phyloP scores from a whole-genome alignment of 2,797 vertebrate genomes.

The Podargus strigoides region DNA sequence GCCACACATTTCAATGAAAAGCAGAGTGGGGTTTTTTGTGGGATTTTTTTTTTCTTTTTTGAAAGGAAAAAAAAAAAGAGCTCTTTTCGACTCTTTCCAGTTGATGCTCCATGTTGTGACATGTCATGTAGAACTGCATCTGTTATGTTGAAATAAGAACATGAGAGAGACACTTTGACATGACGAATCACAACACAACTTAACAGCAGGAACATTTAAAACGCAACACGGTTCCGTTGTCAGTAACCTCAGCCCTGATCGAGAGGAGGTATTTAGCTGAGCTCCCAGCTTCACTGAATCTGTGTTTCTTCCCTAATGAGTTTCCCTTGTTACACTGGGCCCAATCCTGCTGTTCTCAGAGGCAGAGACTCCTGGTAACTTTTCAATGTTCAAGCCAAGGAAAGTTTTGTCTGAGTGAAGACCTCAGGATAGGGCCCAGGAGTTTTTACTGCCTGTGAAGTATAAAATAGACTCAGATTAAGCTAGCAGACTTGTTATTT shows the following conservation, averaged over 20 bases:
- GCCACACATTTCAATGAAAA: neutral
- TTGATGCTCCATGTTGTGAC: constrained; percentile 44
- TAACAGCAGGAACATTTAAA: neutral
- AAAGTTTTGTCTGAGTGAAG: neutral
- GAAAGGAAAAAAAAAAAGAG: neutral
- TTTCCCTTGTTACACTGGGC: neutral
- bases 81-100: neutral
- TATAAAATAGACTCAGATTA: constrained; percentile 77
- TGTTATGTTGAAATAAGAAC: constrained; percentile 8
- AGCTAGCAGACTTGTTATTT: constrained; percentile 79
- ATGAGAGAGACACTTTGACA: constrained; percentile 18
- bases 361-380: neutral
- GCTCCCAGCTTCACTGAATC: neutral
- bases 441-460: constrained; percentile 66
- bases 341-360: rapidly evolving
- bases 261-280: neutral
- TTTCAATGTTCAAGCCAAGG: neutral
- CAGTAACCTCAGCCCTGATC: neutral
- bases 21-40: neutral
- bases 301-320: neutral
- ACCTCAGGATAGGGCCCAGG: constrained; percentile 2
- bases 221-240: neutral
- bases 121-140: constrained; percentile 52
- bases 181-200: neutral
- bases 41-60: too few relatives aligned